Evolutionary conservation across 37 sponge, comb jelly and placozoan species (phyloP).

Genomic region (Hormiphora californensis): DNA sequence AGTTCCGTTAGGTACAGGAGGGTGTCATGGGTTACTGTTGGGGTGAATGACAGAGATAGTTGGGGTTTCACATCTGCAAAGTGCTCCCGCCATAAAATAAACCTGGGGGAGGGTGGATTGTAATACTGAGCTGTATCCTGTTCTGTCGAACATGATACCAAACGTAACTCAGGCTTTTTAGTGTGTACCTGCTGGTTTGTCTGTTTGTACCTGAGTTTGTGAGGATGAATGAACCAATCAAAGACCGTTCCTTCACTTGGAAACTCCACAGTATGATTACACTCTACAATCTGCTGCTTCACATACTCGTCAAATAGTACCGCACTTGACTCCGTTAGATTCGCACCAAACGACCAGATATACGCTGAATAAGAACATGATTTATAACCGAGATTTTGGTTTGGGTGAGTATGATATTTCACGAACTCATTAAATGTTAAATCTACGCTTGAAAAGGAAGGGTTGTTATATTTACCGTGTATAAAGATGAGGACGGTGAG

Average conservation of each 20-base stretch:
- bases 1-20: conserved; percentile 30
- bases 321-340: neutral
- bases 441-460: neutral
- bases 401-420: neutral
- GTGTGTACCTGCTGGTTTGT: too few species aligned
- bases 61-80: conserved; percentile 33
- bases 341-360: conserved; percentile 32
- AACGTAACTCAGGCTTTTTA: too few species aligned
- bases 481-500: conserved; percentile 39
- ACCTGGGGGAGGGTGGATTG: too few species aligned
- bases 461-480: neutral
- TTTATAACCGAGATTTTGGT: neutral
- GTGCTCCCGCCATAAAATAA: conserved; percentile 11
- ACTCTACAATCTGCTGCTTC: conserved; percentile 43
- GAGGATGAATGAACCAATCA: conserved; percentile 28
- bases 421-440: neutral
- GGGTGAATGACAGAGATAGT: conserved; percentile 3
- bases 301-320: conserved; percentile 16
- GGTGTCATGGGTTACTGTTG: conserved; percentile 14
- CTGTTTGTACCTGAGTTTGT: conserved; percentile 38
- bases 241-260: conserved; percentile 10
- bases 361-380: conserved; percentile 25
- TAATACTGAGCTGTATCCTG: too few species aligned
- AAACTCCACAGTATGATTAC: neutral
- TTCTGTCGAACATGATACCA: too few species aligned